Percentiles rank a stretch among this genome's conserved stretches.
Conservation (phyloP, 1,140 invertebrate species). For the Sipha flava region DNA sequence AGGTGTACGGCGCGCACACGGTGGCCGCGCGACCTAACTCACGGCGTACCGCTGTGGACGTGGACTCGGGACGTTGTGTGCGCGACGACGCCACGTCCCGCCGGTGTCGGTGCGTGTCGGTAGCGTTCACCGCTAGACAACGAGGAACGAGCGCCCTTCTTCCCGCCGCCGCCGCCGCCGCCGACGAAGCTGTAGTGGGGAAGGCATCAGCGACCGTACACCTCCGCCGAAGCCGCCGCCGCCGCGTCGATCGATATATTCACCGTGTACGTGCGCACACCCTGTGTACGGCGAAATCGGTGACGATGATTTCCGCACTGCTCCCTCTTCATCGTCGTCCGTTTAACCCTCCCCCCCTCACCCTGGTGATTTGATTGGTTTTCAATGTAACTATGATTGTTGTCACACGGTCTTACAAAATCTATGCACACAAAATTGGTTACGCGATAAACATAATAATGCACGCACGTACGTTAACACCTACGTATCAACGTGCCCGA, state of each 20-base stretch:
- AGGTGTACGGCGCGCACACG: background rate
- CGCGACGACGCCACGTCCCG: background rate
- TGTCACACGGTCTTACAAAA: too few species aligned
- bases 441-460: too few species aligned
- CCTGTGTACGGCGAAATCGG: background rate
- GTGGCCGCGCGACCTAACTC: constrained; percentile 8
- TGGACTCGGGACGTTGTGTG: constrained; percentile 1
- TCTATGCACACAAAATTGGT: too few species aligned
- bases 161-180: background rate
- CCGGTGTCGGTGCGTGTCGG: background rate
- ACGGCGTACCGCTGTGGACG: background rate
- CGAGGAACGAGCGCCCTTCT: background rate
- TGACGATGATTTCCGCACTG: too few species aligned
- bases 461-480: too few species aligned
- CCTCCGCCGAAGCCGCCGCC: background rate
- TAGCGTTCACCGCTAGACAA: background rate
- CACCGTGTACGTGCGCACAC: background rate
- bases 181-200: background rate
- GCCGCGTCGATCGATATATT: background rate
- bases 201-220: background rate
- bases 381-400: too few species aligned
- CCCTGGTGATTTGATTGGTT: too few species aligned
- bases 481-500: too few species aligned
- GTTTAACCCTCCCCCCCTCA: too few species aligned
- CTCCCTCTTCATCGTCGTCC: too few species aligned